Percentiles rank a stretch among this genome's conserved stretches.
phyloP scores from a whole-genome alignment of 2,888 invertebrate genomes.

The Tachina lurida region DNA sequence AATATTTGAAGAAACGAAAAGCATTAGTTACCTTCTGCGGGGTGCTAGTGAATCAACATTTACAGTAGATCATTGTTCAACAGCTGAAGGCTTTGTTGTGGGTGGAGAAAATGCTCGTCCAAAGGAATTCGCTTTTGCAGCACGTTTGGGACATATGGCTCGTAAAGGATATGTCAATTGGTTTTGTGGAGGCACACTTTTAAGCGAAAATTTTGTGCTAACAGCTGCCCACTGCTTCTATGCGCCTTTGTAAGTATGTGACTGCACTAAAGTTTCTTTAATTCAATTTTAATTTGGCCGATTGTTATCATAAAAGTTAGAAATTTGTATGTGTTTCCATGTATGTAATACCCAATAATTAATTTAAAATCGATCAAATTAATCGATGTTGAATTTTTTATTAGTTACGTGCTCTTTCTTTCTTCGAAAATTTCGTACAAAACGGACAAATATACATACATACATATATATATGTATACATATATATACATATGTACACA shows the following conservation, averaged over 20 bases:
- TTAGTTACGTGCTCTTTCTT: no score
- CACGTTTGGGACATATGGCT: slow-evolving; percentile 75
- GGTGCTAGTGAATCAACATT: slow-evolving; percentile 73
- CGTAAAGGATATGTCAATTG: slow-evolving; percentile 77
- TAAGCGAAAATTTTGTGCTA: slow-evolving; percentile 80
- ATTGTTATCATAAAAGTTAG: neutral
- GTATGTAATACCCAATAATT: no score
- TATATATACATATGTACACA: no score
- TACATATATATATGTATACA: no score
- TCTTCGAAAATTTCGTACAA: no score
- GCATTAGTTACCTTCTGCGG: slow-evolving; percentile 74
- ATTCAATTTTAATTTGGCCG: slow-evolving; percentile 1
- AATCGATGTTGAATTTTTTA: no score
- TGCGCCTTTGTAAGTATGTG: slow-evolving; percentile 66
- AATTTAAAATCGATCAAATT: no score
- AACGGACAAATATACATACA: no score
- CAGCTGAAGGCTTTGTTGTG: slow-evolving; percentile 82
- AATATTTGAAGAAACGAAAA: slow-evolving; percentile 75
- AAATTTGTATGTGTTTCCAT: no score
- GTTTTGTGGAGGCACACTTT: slow-evolving; percentile 79
- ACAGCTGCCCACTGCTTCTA: slow-evolving; percentile 85
- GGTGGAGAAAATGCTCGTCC: slow-evolving; percentile 77
- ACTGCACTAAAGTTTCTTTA: neutral
- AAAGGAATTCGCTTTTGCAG: slow-evolving; percentile 79
- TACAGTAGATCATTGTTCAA: slow-evolving; percentile 75